Conservation (phyloP, 2,888 invertebrate species). For the Lymantria monacha region DNA sequence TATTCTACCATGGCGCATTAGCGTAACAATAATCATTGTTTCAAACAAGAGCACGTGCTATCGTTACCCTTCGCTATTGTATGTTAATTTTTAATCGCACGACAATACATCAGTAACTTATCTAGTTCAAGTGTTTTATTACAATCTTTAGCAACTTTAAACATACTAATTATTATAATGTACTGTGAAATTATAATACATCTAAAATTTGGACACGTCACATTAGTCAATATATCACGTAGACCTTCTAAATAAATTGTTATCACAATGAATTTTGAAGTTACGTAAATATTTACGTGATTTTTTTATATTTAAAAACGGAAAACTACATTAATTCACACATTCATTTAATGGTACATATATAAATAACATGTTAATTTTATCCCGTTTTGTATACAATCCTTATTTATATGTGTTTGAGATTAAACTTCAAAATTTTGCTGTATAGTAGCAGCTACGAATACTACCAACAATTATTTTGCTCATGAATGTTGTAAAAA, state of each 20-base stretch:
- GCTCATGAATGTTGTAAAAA: too few relatives aligned
- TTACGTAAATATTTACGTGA: neutral
- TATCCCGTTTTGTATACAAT: too few relatives aligned
- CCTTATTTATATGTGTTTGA: too few relatives aligned
- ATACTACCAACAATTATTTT: too few relatives aligned
- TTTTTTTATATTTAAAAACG: neutral
- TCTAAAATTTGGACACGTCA: too few relatives aligned
- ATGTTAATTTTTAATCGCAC: constrained; percentile 64
- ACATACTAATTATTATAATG: neutral
- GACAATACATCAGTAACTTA: constrained; percentile 26
- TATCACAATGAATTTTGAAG: neutral
- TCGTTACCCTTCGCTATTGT: constrained; percentile 64
- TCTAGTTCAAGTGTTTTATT: neutral
- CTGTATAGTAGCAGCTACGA: too few relatives aligned
- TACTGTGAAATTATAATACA: too few relatives aligned
- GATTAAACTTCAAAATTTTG: too few relatives aligned
- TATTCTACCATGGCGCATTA: constrained; percentile 38
- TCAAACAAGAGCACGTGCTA: constrained; percentile 69
- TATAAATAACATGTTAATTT: too few relatives aligned
- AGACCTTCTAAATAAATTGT: neutral
- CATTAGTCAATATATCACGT: too few relatives aligned
- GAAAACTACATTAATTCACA: neutral
- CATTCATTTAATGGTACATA: neutral
- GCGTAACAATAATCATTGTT: constrained; percentile 69
- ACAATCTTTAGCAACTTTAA: neutral